Percentiles rank a stretch among this genome's conserved stretches.
Evolutionary conservation across 1,140 invertebrate species (phyloP).

Genomic region (Orchestia grillus): DNA sequence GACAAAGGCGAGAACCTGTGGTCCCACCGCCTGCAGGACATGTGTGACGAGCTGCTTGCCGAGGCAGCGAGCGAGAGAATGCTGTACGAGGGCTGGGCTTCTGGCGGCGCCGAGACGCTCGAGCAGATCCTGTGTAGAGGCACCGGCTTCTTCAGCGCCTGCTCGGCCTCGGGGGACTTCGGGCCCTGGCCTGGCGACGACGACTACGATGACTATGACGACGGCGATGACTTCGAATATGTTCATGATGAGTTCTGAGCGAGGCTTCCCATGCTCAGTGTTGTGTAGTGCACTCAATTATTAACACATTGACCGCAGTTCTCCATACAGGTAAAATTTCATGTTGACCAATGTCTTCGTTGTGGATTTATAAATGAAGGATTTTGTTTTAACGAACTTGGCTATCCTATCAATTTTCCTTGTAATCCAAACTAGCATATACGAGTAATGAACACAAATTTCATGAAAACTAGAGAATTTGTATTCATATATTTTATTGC

Average conservation of each 20-base stretch:
- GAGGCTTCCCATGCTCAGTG: neutral
- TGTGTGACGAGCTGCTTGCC: constrained; percentile 43
- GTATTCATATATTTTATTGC: neutral
- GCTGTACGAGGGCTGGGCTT: constrained; percentile 29
- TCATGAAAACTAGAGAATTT: too few relatives aligned
- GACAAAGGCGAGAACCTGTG: constrained; percentile 21
- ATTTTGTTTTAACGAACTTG: too few relatives aligned
- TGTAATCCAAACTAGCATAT: too few relatives aligned
- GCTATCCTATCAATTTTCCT: too few relatives aligned
- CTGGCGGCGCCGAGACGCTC: neutral
- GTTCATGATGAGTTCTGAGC: constrained; percentile 41
- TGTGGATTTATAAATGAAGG: too few relatives aligned
- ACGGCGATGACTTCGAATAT: constrained; percentile 17
- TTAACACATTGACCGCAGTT: neutral
- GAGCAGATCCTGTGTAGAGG: neutral
- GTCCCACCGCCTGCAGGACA: constrained; percentile 38
- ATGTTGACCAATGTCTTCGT: too few relatives aligned
- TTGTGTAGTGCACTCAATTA: neutral
- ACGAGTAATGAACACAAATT: too few relatives aligned
- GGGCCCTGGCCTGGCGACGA: constrained; percentile 39
- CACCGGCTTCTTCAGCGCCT: constrained; percentile 31
- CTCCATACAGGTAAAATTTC: too few relatives aligned
- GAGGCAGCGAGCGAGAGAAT: neutral
- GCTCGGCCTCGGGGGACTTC: neutral
- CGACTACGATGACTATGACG: constrained; percentile 48